These are phyloP conservation scores for Chymomyza caudatula DNA, from an alignment of 2,888 invertebrate species.

Conservation along the genomic window DNA sequence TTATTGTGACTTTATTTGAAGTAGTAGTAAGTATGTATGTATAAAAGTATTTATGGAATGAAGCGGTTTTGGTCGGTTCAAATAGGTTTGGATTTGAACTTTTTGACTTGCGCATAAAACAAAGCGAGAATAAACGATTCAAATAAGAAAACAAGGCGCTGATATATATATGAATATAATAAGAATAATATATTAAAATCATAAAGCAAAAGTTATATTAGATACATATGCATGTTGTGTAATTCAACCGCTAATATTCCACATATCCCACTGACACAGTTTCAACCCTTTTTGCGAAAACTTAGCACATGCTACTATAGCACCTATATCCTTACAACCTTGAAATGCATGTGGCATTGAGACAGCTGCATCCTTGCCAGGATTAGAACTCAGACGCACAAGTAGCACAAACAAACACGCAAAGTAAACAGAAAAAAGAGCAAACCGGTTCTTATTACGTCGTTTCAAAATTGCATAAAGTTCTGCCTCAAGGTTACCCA, in stretches of 20 bases:
- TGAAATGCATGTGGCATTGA: neutral
- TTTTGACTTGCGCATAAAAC: neutral
- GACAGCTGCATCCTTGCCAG: neutral
- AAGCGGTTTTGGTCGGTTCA: constrained; percentile 46
- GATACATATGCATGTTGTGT: no score
- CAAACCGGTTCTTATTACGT: constrained; percentile 60
- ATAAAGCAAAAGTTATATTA: no score
- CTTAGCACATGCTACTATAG: constrained; percentile 18
- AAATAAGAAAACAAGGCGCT: neutral
- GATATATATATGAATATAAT: neutral
- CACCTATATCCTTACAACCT: neutral
- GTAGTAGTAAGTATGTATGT: constrained; percentile 16
- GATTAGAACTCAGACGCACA: constrained; percentile 8
- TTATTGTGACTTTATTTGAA: constrained; percentile 23
- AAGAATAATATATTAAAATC: no score
- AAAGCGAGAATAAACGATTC: neutral
- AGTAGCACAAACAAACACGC: neutral
- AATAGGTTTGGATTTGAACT: constrained; percentile 26
- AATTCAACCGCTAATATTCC: no score
- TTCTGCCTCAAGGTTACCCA: constrained; percentile 44
- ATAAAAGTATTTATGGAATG: no score
- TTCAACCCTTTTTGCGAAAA: neutral
- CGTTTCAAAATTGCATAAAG: constrained; percentile 11
- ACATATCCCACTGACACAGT: neutral
- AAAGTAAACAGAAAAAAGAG: constrained; percentile 23